Conservation (phyloP, 92 coral and sea anemone genomes). For the Siderastrea siderea region DNA sequence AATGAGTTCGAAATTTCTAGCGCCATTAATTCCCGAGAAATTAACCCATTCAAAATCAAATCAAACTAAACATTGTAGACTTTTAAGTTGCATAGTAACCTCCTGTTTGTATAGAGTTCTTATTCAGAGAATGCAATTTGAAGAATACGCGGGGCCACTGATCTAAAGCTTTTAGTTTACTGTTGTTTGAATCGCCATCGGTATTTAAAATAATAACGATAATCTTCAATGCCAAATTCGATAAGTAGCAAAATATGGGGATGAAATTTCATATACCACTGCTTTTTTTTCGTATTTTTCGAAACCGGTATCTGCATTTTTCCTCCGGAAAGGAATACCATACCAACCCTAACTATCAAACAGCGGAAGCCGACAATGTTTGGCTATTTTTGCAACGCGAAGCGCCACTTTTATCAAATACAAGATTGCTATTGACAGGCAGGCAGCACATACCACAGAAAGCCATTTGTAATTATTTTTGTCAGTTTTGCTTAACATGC, state of each 20-base stretch:
- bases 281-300: background rate
- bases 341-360: background rate
- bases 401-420: background rate
- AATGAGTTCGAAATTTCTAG: background rate
- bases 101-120: too few relatives aligned
- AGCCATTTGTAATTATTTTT: background rate
- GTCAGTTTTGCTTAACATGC: background rate
- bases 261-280: background rate
- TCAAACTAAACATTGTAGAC: background rate
- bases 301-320: background rate
- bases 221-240: too few relatives aligned
- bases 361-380: background rate
- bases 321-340: background rate
- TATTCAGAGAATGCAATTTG: too few relatives aligned
- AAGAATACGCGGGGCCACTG: too few relatives aligned
- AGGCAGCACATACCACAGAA: background rate
- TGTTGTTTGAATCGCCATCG: too few relatives aligned
- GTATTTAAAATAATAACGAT: too few relatives aligned
- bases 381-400: background rate
- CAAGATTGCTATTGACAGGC: background rate
- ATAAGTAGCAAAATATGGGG: background rate
- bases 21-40: background rate
- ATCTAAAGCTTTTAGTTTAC: too few relatives aligned
- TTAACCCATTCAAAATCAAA: too few relatives aligned
- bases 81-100: too few relatives aligned